phyloP scores from a whole-genome alignment of 1,140 invertebrate species.

The Neodiprion pinetum region DNA sequence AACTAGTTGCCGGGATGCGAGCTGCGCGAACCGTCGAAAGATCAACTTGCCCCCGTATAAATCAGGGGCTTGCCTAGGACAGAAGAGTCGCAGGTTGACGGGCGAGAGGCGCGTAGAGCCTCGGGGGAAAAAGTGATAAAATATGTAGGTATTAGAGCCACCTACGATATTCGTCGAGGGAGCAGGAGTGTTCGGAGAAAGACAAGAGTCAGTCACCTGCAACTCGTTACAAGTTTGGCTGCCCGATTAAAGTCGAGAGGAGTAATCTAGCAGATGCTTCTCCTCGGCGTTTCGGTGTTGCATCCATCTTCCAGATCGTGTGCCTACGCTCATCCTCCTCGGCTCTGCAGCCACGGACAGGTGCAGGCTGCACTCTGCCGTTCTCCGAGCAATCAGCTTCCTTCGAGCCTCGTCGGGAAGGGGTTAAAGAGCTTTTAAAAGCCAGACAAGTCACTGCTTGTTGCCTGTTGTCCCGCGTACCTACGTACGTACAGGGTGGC shows the following conservation, averaged over 20 bases:
- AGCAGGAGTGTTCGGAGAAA: neutral
- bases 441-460: constrained; percentile 2
- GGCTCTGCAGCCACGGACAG: neutral
- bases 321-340: neutral
- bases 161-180: neutral
- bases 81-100: no score
- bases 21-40: neutral
- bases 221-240: neutral
- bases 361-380: neutral
- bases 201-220: constrained; percentile 3
- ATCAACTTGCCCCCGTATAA: neutral
- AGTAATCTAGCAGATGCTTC: constrained; percentile 1
- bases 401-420: neutral
- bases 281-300: neutral
- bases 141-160: neutral
- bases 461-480: constrained; percentile 6
- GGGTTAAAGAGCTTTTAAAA: constrained; percentile 5
- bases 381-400: neutral
- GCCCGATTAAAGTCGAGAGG: neutral
- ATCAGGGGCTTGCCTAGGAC: neutral
- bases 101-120: no score
- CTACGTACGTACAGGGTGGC: neutral
- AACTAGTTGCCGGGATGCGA: neutral
- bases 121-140: no score
- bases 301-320: neutral